These are phyloP conservation scores for Notechis scutatus DNA, from an alignment of 2,113 vertebrate genomes.

Conservation along the genomic window DNA sequence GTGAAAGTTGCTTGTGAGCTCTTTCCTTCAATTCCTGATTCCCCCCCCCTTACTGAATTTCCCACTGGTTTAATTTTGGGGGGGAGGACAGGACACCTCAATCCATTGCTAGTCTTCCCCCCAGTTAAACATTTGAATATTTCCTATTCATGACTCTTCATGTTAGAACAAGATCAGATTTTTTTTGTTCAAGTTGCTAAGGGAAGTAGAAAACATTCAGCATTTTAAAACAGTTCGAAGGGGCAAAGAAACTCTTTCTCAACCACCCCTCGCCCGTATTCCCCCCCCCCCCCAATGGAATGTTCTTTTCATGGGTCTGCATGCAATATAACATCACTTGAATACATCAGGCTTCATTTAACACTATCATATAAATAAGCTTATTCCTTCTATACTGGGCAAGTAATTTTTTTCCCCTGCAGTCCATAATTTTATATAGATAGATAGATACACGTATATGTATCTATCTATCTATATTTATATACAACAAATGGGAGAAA, in stretches of 20 bases:
- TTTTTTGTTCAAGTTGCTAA: background rate
- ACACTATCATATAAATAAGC: conserved; percentile 71
- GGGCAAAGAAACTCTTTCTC: conserved; percentile 2
- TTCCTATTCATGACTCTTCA: background rate
- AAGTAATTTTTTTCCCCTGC: conserved; percentile 60
- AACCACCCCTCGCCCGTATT: conserved; percentile 32
- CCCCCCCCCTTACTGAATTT: background rate
- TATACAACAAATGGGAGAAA: conserved; percentile 64
- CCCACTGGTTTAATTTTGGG: background rate
- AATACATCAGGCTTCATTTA: conserved; percentile 58
- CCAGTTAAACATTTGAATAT: background rate
- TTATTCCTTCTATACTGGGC: conserved; percentile 72
- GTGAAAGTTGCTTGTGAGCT: background rate
- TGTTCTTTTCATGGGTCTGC: conserved; percentile 47
- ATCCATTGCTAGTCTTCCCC: background rate
- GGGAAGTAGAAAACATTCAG: conserved; percentile 12
- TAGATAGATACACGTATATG: background rate
- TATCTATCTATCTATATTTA: background rate
- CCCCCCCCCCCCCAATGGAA: conserved; percentile 44
- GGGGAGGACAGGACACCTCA: background rate
- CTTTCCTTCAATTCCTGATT: background rate
- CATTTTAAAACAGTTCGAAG: background rate
- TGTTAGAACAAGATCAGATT: background rate
- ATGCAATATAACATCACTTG: conserved; percentile 67
- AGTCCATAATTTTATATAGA: conserved; percentile 68